A percentile compares a stretch with the other conserved stretches of the same genome.
phyloP scores from a whole-genome alignment of 2,888 invertebrate genomes.

The Sphecodes monilicornis region DNA sequence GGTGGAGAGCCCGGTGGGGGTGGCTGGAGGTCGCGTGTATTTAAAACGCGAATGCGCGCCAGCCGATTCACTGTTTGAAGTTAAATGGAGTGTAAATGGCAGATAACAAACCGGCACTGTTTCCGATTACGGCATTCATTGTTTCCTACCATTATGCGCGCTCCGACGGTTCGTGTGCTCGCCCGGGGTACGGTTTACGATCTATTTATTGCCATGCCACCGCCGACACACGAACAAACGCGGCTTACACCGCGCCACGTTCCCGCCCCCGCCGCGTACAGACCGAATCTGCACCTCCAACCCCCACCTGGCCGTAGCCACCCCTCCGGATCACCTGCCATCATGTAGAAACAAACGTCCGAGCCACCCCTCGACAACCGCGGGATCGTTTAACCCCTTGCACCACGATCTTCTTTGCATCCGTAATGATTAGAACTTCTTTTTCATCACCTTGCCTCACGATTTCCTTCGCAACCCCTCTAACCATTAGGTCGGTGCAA shows the following conservation, averaged over 20 bases:
- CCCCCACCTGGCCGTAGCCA: slow-evolving; percentile 43
- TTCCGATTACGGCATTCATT: slow-evolving; percentile 85
- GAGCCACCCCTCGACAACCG: background rate
- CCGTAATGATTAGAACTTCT: background rate
- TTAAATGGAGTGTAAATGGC: slow-evolving; percentile 85
- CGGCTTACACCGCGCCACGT: slow-evolving; percentile 60
- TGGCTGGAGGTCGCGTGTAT: slow-evolving; percentile 80
- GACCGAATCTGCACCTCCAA: background rate
- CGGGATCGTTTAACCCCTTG: slow-evolving; percentile 8
- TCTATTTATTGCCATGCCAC: slow-evolving; percentile 80
- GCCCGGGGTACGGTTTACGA: slow-evolving; percentile 83
- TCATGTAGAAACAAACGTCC: background rate
- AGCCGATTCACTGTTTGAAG: slow-evolving; percentile 84
- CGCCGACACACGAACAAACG: slow-evolving; percentile 55
- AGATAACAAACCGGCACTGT: slow-evolving; percentile 85
- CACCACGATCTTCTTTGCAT: background rate
- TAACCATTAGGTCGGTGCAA: too few species aligned
- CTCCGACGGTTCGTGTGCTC: slow-evolving; percentile 83
- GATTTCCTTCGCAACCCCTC: background rate
- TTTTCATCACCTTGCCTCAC: background rate
- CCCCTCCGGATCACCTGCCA: slow-evolving; percentile 39
- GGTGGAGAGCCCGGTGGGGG: slow-evolving; percentile 48
- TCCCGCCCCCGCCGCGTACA: slow-evolving; percentile 32
- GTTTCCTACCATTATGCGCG: slow-evolving; percentile 85
- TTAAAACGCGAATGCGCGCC: slow-evolving; percentile 82